phyloP scores from a whole-genome alignment of 2,797 vertebrate species.

The Hoplostethus atlanticus region DNA sequence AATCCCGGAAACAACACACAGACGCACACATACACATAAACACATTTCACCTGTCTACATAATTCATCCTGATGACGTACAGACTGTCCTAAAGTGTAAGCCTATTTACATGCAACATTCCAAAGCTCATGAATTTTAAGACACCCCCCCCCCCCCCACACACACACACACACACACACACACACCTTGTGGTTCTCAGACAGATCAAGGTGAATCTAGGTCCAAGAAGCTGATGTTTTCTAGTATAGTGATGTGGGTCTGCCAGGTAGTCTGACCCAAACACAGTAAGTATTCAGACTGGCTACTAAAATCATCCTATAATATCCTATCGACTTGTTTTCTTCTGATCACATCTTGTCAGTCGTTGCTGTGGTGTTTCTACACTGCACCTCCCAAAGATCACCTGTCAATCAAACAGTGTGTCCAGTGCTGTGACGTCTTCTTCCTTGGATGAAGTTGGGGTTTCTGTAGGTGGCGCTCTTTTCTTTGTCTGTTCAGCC shows the following conservation, averaged over 20 bases:
- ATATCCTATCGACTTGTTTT: too few relatives aligned
- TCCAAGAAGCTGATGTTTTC: conserved; percentile 6
- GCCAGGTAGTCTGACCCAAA: neutral
- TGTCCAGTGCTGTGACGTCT: too few relatives aligned
- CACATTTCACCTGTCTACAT: conserved; percentile 39
- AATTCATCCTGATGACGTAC: conserved; percentile 39
- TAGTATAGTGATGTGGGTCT: neutral
- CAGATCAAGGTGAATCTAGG: neutral
- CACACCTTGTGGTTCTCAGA: neutral
- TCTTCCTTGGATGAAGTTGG: too few relatives aligned
- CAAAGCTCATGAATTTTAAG: neutral
- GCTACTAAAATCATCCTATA: too few relatives aligned
- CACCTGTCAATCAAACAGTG: too few relatives aligned
- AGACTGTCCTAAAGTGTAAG: conserved; percentile 29
- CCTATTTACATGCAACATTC: conserved; percentile 22
- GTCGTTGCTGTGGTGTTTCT: too few relatives aligned
- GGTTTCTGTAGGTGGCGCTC: too few relatives aligned
- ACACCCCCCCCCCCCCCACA: too few relatives aligned
- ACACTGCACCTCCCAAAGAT: too few relatives aligned
- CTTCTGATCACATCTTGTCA: too few relatives aligned
- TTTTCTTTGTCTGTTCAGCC: too few relatives aligned
- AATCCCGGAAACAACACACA: conserved; percentile 20
- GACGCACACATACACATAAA: conserved; percentile 8
- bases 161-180: conserved; percentile 4
- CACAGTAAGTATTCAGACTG: neutral